phyloP scores from a whole-genome alignment of 2,888 invertebrate genomes.

The Gonocerus acuteangulatus region DNA sequence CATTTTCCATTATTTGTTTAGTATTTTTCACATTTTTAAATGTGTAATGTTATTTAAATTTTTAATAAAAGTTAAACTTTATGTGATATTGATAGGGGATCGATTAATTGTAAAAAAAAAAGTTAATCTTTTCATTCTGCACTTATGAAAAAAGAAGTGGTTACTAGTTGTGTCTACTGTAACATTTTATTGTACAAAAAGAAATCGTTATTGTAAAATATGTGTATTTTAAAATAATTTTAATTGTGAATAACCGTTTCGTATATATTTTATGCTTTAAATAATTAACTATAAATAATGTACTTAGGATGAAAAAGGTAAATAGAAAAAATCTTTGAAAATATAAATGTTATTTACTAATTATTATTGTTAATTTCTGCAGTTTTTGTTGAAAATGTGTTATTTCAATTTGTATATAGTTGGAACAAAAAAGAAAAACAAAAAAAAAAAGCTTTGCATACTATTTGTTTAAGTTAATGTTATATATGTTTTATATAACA shows the following conservation, averaged over 20 bases:
- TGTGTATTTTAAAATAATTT: slow-evolving; percentile 21
- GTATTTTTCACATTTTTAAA: background rate
- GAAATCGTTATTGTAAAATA: slow-evolving; percentile 22
- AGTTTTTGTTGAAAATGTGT: slow-evolving; percentile 14
- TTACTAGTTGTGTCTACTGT: slow-evolving; percentile 7
- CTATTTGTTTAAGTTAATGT: slow-evolving; percentile 14
- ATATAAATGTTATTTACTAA: slow-evolving; percentile 18
- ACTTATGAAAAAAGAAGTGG: no score
- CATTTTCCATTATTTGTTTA: background rate
- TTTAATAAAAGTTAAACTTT: background rate
- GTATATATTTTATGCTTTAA: slow-evolving; percentile 24
- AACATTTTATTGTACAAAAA: slow-evolving; percentile 23
- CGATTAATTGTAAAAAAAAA: background rate
- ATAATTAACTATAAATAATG: slow-evolving; percentile 11
- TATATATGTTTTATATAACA: slow-evolving; percentile 15
- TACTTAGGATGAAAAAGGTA: slow-evolving; percentile 19
- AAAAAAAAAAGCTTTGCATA: slow-evolving; percentile 14
- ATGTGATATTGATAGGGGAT: slow-evolving; percentile 7
- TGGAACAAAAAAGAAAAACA: slow-evolving; percentile 14
- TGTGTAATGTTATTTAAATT: background rate
- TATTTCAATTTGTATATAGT: slow-evolving; percentile 22
- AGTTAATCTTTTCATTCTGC: no score
- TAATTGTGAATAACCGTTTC: slow-evolving; percentile 26
- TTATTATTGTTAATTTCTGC: slow-evolving; percentile 25
- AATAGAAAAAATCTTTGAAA: slow-evolving; percentile 11